Base-by-base conservation (phyloP, 1,140 invertebrate genomes). In the Cotesia chilonis region DNA sequence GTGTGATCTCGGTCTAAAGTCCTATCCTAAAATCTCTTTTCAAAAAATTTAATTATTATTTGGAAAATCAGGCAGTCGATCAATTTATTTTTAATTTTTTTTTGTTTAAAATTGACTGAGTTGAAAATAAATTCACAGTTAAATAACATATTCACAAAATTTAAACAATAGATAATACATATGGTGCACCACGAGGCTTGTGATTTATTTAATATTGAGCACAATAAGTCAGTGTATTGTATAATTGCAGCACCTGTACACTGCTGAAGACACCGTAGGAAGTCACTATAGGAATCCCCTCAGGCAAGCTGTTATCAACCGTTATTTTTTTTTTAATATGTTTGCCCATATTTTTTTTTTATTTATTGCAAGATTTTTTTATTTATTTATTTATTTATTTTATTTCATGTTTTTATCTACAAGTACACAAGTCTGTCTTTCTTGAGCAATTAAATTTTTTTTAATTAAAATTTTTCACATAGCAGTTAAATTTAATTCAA, bases 171-270 rank as follows among this genome's bases (percentile, higher is more conserved):
- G 28, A 28, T 28, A 28, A 28, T 28, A 28, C 28, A 28, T 65
- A 70, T 71, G 68, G 57, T 70, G 72, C 60, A 75, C 41, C 38
- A 51, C 60, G 57, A 76, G 64, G 72, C 74, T 76, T 66, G 55
- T 71, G 73, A 77, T 59, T 37, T 41, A 52, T 51, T 66, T 60
- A 47, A 79, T 81, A 83, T 81, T 81, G 76, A 74, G 80, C 80
- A 74, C 79, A 77, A 79, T 83, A 80, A 81, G 82, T 76, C 76
- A 85, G 80, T 82, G 79, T 85, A 76, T 86, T 87, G 77, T 87
- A 84, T 92, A 90, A 88, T 92, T 92, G 85, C 91, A 92, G 91
- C 91, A 91, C 90, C 90, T 91, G 89, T 91, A 91, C 87, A 90
- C 88, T 83, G 89, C 89, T 87, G 89, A 89, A 89, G 91, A 91